Evolutionary conservation across 2,888 invertebrate genomes (phyloP), one percentile per base, ranked within the genome.

Genomic region (Melanostoma scalare): DNA sequence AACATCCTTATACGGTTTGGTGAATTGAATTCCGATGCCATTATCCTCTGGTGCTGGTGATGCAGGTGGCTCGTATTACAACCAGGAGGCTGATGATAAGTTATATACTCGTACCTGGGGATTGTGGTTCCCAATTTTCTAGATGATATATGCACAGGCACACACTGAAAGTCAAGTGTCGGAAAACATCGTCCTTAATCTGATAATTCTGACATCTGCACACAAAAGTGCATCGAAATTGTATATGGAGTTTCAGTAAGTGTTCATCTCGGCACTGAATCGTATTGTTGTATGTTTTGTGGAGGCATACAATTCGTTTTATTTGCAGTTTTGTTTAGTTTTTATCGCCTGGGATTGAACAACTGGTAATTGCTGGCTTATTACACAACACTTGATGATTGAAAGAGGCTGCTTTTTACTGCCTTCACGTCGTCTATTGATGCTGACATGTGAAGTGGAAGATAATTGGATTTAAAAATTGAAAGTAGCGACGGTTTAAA

Each of bases 121-220:
- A 10, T 31, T 67, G 60, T 40, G 53, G 73, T 33, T 4, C 30
- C 3, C 5, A 38, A 33, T 35, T 52, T 63, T 55, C 61, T 40
- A 31, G 68, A 50, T 78, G 71, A 58, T 72, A 58, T 52, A 78
- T 68, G 67, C 35, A 67, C 38, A 65, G 40, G 73, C 63, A 55
- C 53, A 69, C 42, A 31, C 20, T 55, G 71, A 53, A 71, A 82
- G 78, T 74, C 82, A 78, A 82, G 82, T 82, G 78, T 78, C 63
- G 73, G 36, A 53, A 46, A 58, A 69, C 58, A 73, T 58, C 31
- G 63, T 67, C 68, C 73, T 69, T 78, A 82, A 82, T 78, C 82
- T 82, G 78, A 31, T 63, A 73, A 74, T 82, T 78, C 78, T 82
- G 68, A 82, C 82, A 78, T 78, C 73, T 78, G 78, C 50, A 73